These are phyloP conservation scores for Rostratula benghalensis DNA, from an alignment of 2,113 vertebrate genomes.

Conservation along the genomic window DNA sequence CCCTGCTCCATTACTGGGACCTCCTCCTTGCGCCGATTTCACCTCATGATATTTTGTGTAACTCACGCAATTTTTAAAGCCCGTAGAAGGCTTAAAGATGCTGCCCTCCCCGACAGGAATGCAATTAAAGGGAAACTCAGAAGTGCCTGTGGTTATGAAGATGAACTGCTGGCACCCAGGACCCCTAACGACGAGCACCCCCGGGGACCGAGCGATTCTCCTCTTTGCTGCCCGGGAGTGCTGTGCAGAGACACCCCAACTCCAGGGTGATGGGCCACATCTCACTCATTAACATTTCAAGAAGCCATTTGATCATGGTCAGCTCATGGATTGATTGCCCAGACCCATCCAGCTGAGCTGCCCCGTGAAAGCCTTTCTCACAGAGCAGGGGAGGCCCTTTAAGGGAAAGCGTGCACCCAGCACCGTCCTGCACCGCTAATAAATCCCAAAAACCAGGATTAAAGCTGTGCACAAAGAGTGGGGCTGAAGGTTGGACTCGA, in stretches of 20 bases:
- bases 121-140: neutral
- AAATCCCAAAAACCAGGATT: neutral
- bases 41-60: neutral
- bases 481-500: no score
- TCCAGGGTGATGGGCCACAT: neutral
- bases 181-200: fast-evolving
- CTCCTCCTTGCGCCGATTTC: neutral
- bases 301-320: slow-evolving; percentile 10
- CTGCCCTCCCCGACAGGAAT: neutral
- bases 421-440: neutral
- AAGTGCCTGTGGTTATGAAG: neutral
- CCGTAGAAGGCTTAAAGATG: fast-evolving
- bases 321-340: neutral
- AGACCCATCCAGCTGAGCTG: neutral
- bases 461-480: neutral
- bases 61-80: neutral
- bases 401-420: neutral
- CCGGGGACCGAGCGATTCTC: neutral
- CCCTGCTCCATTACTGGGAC: neutral
- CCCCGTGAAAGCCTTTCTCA: neutral
- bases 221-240: neutral
- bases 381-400: neutral
- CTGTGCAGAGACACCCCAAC: neutral
- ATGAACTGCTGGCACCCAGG: neutral
- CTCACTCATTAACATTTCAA: neutral